Evolutionary conservation across 2,113 vertebrate species (phyloP).

Genomic region (Gymnarchus niloticus): DNA sequence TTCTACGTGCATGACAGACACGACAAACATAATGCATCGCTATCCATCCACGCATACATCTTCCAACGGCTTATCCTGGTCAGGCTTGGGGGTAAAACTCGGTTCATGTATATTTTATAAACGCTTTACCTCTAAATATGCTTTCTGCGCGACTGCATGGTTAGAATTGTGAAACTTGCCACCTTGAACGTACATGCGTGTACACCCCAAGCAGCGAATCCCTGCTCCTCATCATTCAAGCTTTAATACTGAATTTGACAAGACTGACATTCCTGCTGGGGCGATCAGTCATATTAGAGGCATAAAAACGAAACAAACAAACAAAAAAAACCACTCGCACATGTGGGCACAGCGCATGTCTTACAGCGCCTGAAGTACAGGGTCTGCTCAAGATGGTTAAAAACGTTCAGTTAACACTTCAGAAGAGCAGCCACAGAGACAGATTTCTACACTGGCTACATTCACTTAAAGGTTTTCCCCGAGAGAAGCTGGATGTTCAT

Average conservation of each 20-base stretch:
- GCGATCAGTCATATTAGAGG: too few relatives aligned
- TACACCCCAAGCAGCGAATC: not conserved
- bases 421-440: too few relatives aligned
- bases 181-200: not conserved
- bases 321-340: too few relatives aligned
- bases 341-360: too few relatives aligned
- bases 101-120: not conserved
- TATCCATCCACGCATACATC: too few relatives aligned
- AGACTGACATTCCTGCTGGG: too few relatives aligned
- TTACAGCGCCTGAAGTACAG: too few relatives aligned
- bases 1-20: not conserved
- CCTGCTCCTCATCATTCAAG: too few relatives aligned
- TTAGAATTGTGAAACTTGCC: not conserved
- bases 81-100: not conserved
- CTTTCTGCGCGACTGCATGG: not conserved
- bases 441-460: not conserved
- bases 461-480: not conserved
- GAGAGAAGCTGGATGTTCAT: not conserved
- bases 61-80: not conserved
- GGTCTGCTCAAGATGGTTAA: too few relatives aligned
- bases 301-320: too few relatives aligned
- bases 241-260: too few relatives aligned
- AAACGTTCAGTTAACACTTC: too few relatives aligned
- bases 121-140: not conserved
- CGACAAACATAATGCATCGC: not conserved